Evolutionary conservation across 2,888 invertebrate genomes (phyloP), one percentile per base, ranked within the genome.

Genomic region (Coenonympha glycerion): DNA sequence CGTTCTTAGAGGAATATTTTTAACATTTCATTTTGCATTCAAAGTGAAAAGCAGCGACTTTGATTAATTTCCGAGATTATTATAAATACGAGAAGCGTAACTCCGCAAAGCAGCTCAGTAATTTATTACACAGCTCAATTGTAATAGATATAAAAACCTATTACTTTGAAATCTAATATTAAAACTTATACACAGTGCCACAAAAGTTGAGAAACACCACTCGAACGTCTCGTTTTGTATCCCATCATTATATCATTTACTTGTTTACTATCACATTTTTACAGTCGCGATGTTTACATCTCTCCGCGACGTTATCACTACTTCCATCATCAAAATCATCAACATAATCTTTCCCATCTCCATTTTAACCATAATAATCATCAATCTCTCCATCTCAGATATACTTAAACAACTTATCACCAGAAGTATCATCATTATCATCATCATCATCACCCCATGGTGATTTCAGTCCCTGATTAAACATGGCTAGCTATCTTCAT

Each of bases 141-240:
- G 26, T 49, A 53, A 56, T 47, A 44, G 52, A 47, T 41, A 39
- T n/a, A 45, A 46, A 49, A 49, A 34, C 31, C 42, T 48, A 53
- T 51, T 52, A 56, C 49, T 57, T 52, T 36, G 46, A 46, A 57
- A 53, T 53, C 48, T 36, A 16, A 41, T 37, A 30, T 36, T n/a
- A n/a, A n/a, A 30, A 40, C 33, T 33, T 36, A 30, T 42, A 40
- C 33, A 40, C 19, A 24, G 26, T 18, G 26, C 18, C 41, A 30
- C 41, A 9, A 30, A 18, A 42, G 30, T 19, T 40, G 40, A 24
- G 3, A n/a, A n/a, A n/a, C n/a, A n/a, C n/a, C n/a, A n/a, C n/a
- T n/a, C n/a, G n/a, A n/a, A n/a, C n/a, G n/a, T n/a, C n/a, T n/a
- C n/a, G n/a, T n/a, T n/a, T n/a, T n/a, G n/a, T n/a, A n/a, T n/a